Evolutionary conservation across 1,140 invertebrate species (phyloP), one percentile per base, ranked within the genome.

Genomic region (Rhopalosiphum maidis): DNA sequence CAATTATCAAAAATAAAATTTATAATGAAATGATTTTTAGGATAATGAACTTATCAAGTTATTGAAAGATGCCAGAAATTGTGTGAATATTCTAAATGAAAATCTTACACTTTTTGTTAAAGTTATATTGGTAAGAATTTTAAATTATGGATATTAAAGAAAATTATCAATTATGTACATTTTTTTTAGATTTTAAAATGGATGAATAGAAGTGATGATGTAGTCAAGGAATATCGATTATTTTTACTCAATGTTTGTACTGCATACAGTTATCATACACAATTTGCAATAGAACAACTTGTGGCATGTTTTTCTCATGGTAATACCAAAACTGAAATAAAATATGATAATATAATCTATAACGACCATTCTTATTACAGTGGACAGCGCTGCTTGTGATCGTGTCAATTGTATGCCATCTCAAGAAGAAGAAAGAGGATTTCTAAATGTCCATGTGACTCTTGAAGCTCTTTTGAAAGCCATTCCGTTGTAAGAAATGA

Each of bases 191-290:
- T 89, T 54, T 37, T 89, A 95, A 95, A 95, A 94, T 97, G 97
- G 97, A 95, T 94, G 5, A 95, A 95, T 86, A 94, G 96, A 51
- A 95, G 94, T 86, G 41, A 94, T 35, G 95, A 96, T 93, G 95
- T 96, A 37, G 95, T 96, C 41, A 94, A 95, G 82, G 95, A 95
- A 82, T 97, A 96, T 94, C 96, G 96, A 94, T 25, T n/a, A n/a
- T 97, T 97, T 94, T 94, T 97, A 37, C 95, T 96, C 90, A 96
- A 97, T 95, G 95, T 97, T 93, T 95, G 97, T 93, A 96, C 96
- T 93, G 96, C 96, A 35, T 96, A 97, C 93, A 96, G 96, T 94
- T 96, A 96, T 94, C 96, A 97, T 95, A 95, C 96, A 88, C 96
- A 96, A 94, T 95, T 95, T 94, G 96, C 96, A 11, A 95, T 97